These are phyloP conservation scores for Dasysyrphus tricinctus DNA, from an alignment of 2,888 invertebrate genomes.

Conservation along the genomic window DNA sequence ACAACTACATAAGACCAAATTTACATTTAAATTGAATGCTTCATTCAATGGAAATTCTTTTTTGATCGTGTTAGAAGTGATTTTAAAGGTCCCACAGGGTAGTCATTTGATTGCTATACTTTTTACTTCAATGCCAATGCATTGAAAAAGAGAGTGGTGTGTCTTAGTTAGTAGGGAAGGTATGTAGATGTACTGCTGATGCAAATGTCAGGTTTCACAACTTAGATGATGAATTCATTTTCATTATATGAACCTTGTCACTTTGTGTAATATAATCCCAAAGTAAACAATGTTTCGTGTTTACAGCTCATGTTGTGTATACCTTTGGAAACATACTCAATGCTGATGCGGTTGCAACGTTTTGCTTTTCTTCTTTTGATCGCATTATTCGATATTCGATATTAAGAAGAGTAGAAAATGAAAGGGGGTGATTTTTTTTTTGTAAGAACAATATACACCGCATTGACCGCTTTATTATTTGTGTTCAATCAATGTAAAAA, in stretches of 20 bases:
- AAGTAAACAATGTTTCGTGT: slow-evolving; percentile 39
- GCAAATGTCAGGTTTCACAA: slow-evolving; percentile 33
- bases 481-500: slow-evolving; percentile 26
- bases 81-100: slow-evolving; percentile 22
- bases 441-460: slow-evolving; percentile 8
- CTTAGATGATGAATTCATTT: slow-evolving; percentile 28
- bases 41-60: neutral
- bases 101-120: slow-evolving; percentile 7
- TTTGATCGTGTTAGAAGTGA: neutral
- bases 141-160: slow-evolving; percentile 5
- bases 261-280: slow-evolving; percentile 64
- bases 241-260: slow-evolving; percentile 19
- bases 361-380: slow-evolving; percentile 60
- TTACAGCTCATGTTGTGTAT: slow-evolving; percentile 30
- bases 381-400: slow-evolving; percentile 59
- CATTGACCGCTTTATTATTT: slow-evolving; percentile 32
- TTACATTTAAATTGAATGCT: no score
- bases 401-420: neutral
- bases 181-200: neutral
- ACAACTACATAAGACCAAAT: neutral
- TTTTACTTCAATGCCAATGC: neutral
- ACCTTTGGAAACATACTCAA: slow-evolving; percentile 30
- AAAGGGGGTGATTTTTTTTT: slow-evolving; percentile 22
- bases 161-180: neutral
- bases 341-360: slow-evolving; percentile 56